Evolutionary conservation across 2,797 vertebrate species (phyloP).

Genomic region (Acanthiza pusilla): DNA sequence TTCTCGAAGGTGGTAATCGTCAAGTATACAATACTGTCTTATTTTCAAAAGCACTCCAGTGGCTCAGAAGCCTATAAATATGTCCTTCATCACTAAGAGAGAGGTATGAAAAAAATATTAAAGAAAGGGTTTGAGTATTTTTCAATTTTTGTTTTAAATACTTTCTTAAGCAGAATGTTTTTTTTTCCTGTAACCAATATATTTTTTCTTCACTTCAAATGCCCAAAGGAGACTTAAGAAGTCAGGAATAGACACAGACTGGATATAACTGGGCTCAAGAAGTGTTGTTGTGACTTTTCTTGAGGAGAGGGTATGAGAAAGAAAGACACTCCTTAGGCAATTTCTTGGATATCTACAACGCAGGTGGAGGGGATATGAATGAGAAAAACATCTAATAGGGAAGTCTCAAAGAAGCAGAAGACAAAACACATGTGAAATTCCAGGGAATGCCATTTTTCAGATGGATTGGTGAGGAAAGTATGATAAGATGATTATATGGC

Average conservation of each 20-base stretch:
- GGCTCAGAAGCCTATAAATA: background rate
- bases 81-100: background rate
- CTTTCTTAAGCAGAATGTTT: background rate
- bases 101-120: background rate
- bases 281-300: background rate
- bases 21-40: background rate
- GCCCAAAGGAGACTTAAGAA: background rate
- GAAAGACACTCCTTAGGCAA: background rate
- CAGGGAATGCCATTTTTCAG: background rate
- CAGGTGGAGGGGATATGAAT: background rate
- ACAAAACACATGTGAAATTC: background rate
- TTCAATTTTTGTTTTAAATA: background rate
- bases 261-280: background rate
- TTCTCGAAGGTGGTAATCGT: background rate
- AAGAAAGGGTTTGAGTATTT: background rate
- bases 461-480: background rate
- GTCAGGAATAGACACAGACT: background rate
- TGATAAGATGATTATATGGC: background rate
- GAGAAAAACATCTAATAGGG: background rate
- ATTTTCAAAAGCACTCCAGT: background rate
- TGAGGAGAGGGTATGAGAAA: background rate
- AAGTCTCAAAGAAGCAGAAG: background rate
- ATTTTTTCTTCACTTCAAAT: background rate
- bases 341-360: background rate
- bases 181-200: background rate